Percentiles rank a stretch among this genome's conserved stretches.
phyloP scores from a whole-genome alignment of 1,140 invertebrate species.

The Triops cancriformis region DNA sequence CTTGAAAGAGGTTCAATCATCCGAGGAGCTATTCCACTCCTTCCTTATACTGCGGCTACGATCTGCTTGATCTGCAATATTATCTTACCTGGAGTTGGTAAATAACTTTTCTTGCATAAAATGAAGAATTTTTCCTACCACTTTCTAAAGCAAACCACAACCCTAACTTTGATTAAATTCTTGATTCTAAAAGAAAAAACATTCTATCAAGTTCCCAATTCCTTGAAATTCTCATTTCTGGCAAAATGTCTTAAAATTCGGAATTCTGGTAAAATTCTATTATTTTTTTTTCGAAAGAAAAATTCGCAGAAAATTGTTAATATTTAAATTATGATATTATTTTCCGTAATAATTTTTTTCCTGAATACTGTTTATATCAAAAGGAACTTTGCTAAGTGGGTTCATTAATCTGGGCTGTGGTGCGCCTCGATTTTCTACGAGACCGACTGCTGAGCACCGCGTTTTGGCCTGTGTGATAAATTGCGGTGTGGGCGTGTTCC shows the following conservation, averaged over 20 bases:
- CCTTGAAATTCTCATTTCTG: too few species aligned
- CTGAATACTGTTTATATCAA: too few species aligned
- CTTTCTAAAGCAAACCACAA: too few species aligned
- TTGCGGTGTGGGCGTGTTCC: slow-evolving; percentile 69
- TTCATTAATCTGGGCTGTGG: slow-evolving; percentile 79
- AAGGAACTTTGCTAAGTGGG: slow-evolving; percentile 80
- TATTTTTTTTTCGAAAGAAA: slow-evolving; percentile 18
- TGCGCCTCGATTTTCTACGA: slow-evolving; percentile 69
- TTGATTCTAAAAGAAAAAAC: neutral
- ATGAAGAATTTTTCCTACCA: too few species aligned
- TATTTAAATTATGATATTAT: too few species aligned
- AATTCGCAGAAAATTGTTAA: too few species aligned
- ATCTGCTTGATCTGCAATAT: slow-evolving; percentile 79
- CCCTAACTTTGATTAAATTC: too few species aligned
- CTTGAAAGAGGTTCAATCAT: slow-evolving; percentile 73
- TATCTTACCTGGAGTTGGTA: slow-evolving; percentile 74
- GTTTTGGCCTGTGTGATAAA: slow-evolving; percentile 72
- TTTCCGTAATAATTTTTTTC: too few species aligned
- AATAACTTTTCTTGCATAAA: slow-evolving; percentile 28
- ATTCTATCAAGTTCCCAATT: too few species aligned
- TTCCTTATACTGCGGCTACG: slow-evolving; percentile 72
- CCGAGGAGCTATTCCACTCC: slow-evolving; percentile 77
- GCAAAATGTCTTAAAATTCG: too few species aligned
- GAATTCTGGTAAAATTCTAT: too few species aligned
- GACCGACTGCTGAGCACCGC: slow-evolving; percentile 57